Base-by-base conservation (phyloP, 2,113 vertebrate species). In the Psephotus haematonotus region DNA sequence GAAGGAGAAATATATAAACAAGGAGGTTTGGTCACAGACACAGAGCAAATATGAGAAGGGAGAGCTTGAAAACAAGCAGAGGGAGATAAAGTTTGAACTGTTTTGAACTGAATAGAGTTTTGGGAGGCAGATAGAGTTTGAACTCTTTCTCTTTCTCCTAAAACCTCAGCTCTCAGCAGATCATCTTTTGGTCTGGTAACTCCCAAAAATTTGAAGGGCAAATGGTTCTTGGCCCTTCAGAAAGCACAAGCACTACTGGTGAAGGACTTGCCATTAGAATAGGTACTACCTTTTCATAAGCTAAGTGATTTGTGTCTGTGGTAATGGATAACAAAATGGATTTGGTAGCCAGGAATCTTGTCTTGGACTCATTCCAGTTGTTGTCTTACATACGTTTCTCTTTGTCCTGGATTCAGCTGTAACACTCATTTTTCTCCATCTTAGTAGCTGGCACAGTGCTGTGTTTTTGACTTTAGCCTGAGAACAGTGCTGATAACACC, bases 131-230 rank as follows among this genome's bases (percentile, higher is more conserved):
- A 15, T 35, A n/a, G 55, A 59, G 33, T 59, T 59, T 59, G 57
- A 59, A 59, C 57, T 90, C 59, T 53, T 87, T 91, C 89, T 76
- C 52, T 68, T 85, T 86, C 80, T 92, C 89, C 41, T 81, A 20
- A 94, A 97, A 87, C 79, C 77, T 96, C 82, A 63, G 60, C 87
- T 94, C 89, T 96, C 93, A 90, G 77, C 74, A 79, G 72, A 89
- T 75, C 65, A 28, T 84, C 65, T 63, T 44, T 16, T 43, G 70
- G 52, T 90, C 90, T 90, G 47, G 78, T 90, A 67, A 28, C 63
- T 95, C 70, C 75, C 13, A 4, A 27, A 92, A 68, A 75, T 87
- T 53, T 72, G 79, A 93, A 94, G 84, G 86, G 82, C 80, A 88
- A 52, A 27, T 88, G 52, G n/a, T 94, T 91, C 76, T 67, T 68